These are phyloP conservation scores for Melanotaenia pygmaea DNA, from an alignment of 2,797 vertebrate species.

Conservation along the genomic window DNA sequence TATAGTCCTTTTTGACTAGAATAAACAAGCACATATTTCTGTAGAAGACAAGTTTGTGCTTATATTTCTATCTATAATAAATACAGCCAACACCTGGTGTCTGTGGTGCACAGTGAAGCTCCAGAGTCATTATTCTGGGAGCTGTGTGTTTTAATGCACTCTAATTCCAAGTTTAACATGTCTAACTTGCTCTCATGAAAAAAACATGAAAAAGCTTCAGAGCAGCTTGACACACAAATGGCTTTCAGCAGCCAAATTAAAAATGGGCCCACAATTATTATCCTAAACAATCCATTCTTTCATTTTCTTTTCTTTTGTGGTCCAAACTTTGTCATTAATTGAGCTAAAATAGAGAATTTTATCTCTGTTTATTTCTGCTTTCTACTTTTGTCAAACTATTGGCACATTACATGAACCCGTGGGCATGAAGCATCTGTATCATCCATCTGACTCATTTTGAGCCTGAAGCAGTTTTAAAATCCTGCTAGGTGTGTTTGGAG, in stretches of 20 bases:
- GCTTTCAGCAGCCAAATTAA: constrained; percentile 10
- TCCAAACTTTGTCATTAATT: constrained; percentile 9
- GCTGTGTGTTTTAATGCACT: background rate
- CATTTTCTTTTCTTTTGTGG: constrained; percentile 23
- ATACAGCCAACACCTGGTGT: background rate
- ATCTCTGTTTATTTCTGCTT: constrained; percentile 6
- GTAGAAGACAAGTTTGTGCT: too few species aligned
- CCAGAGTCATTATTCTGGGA: constrained; percentile 3
- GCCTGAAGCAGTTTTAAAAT: constrained; percentile 44
- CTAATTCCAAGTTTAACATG: constrained; percentile 12
- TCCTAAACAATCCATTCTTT: constrained; percentile 22
- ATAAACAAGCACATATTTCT: too few species aligned
- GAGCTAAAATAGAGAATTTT: constrained; percentile 22
- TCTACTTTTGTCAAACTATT: constrained; percentile 50
- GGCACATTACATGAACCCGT: constrained; percentile 48
- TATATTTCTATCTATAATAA: background rate
- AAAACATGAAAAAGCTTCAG: constrained; percentile 17
- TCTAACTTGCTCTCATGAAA: constrained; percentile 23
- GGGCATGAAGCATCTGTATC: constrained; percentile 39
- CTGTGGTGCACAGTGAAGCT: background rate
- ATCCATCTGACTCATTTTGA: constrained; percentile 46
- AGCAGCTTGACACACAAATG: constrained; percentile 41
- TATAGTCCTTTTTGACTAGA: too few species aligned
- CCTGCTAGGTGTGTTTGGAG: constrained; percentile 41
- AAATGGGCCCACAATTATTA: constrained; percentile 35